Evolutionary conservation across 2,888 invertebrate genomes (phyloP).

Genomic region (Lordiphosa andalusiaca): DNA sequence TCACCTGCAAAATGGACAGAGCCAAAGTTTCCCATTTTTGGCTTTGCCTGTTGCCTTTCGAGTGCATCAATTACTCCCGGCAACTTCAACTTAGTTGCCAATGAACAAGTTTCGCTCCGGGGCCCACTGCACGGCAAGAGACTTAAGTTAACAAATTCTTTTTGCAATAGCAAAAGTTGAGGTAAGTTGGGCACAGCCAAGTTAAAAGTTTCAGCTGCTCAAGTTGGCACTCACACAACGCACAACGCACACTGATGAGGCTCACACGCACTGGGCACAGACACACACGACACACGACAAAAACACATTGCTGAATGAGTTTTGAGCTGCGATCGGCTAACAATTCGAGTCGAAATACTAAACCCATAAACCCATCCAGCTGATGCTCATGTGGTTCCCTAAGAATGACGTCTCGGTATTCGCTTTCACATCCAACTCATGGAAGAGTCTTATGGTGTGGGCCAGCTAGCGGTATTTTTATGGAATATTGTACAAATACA

Average conservation of each 20-base stretch:
- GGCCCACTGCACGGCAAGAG: slow-evolving; percentile 7
- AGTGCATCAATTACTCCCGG: slow-evolving; percentile 64
- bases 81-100: slow-evolving; percentile 51
- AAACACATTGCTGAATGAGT: neutral
- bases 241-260: slow-evolving; percentile 1
- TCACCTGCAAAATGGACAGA: slow-evolving; percentile 49
- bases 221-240: slow-evolving; percentile 19
- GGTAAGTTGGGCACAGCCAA: slow-evolving; percentile 66
- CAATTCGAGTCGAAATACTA: no score
- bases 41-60: slow-evolving; percentile 37
- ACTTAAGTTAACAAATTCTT: slow-evolving; percentile 66
- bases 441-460: no score
- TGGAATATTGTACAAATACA: no score
- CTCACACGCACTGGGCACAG: neutral
- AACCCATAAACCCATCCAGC: no score
- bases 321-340: neutral
- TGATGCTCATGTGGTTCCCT: no score
- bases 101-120: slow-evolving; percentile 21
- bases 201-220: slow-evolving; percentile 53
- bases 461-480: no score
- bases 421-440: no score
- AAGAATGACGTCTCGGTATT: no score
- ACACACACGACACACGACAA: slow-evolving; percentile 7
- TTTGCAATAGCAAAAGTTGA: slow-evolving; percentile 54
- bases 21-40: slow-evolving; percentile 12